Evolutionary conservation across 2,888 invertebrate genomes (phyloP).

Genomic region (Bhutanitis thaidina): DNA sequence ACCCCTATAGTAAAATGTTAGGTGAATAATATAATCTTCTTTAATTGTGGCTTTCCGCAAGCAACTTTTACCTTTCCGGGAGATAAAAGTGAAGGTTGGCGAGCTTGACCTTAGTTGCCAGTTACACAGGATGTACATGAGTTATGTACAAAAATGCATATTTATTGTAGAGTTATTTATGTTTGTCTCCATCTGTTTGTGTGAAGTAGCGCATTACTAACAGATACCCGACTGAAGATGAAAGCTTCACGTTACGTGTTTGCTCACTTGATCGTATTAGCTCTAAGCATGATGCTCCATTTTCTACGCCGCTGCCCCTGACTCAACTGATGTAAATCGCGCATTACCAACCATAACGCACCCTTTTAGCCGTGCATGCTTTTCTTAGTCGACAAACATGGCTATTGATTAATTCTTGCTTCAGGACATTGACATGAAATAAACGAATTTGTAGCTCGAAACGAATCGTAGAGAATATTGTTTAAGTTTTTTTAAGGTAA

Average conservation of each 20-base stretch:
- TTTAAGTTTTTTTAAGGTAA: no score
- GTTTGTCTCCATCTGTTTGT: conserved; percentile 28
- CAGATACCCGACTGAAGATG: conserved; percentile 73
- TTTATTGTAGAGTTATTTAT: conserved; percentile 15
- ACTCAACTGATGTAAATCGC: conserved; percentile 69
- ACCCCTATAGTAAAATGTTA: no score
- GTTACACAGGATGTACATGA: no score
- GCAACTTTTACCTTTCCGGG: no score
- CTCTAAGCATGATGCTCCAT: conserved; percentile 69
- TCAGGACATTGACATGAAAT: conserved; percentile 18
- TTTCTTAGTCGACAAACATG: conserved; percentile 40
- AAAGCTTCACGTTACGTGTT: conserved; percentile 69
- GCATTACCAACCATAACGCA: conserved; percentile 56
- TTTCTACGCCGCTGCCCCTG: conserved; percentile 65
- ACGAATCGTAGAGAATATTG: no score
- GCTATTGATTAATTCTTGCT: conserved; percentile 37
- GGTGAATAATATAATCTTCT: no score
- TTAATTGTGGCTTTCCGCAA: no score
- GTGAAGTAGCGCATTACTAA: conserved; percentile 28
- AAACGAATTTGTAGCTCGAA: no score
- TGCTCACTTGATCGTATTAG: conserved; percentile 77
- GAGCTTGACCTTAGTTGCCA: no score
- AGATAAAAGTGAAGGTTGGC: no score
- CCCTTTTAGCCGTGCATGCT: conserved; percentile 61
- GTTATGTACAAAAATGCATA: conserved; percentile 9